Evolutionary conservation across 2,113 vertebrate species (phyloP).

Genomic region (Tretioscincus oriximinensis): DNA sequence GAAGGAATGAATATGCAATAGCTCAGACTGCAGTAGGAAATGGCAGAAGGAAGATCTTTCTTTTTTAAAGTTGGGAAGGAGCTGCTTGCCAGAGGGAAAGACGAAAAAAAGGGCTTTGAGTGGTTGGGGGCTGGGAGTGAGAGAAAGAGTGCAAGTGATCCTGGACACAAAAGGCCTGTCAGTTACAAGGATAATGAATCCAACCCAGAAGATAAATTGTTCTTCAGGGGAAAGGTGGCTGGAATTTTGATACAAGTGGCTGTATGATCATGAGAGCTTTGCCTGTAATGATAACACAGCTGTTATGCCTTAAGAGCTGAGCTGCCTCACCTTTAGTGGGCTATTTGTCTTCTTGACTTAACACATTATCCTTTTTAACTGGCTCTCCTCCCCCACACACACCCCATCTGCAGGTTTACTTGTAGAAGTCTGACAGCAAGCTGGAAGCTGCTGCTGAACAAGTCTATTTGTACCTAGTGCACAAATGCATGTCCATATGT

Average conservation of each 20-base stretch:
- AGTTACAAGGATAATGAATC: conserved; percentile 43
- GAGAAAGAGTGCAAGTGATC: conserved; percentile 15
- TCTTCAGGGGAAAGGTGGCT: conserved; percentile 27
- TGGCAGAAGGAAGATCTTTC: background rate
- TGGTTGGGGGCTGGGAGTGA: background rate
- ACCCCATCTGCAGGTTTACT: conserved; percentile 32
- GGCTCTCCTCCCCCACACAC: background rate
- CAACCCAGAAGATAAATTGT: conserved; percentile 47
- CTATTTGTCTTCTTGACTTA: conserved; percentile 46
- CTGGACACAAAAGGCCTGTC: conserved; percentile 37
- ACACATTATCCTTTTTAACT: conserved; percentile 36
- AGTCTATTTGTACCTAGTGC: background rate
- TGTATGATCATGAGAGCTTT: conserved; percentile 26
- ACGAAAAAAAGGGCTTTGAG: background rate
- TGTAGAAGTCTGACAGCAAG: conserved; percentile 40
- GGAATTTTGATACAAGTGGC: conserved; percentile 41
- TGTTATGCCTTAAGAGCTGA: conserved; percentile 51
- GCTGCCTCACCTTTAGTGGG: conserved; percentile 39
- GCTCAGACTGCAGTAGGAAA: conserved; percentile 5
- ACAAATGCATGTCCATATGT: too few relatives aligned
- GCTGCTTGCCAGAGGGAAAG: background rate
- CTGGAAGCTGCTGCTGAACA: conserved; percentile 5
- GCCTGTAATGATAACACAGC: conserved; percentile 35
- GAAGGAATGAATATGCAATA: conserved; percentile 32
- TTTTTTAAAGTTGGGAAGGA: background rate